Evolutionary conservation across 2,888 invertebrate species (phyloP), one percentile per base, ranked within the genome.

Genomic region (Macrostomum cliftonense): DNA sequence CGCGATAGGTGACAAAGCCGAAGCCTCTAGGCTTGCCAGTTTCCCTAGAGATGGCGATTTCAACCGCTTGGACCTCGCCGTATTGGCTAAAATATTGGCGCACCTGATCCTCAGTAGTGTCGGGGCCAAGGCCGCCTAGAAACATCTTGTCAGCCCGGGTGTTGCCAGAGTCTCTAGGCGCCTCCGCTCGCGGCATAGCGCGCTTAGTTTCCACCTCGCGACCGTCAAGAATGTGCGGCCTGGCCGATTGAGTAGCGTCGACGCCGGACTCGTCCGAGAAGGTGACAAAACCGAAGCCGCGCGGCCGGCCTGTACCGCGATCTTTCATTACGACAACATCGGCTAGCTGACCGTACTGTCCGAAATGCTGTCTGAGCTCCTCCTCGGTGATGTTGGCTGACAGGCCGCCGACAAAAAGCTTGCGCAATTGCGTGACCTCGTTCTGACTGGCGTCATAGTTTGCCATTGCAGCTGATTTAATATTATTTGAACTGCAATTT

Each of bases 231-330:
- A 81, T 79, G 65, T 93, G 93, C 0, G 93, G 93, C 51, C 78
- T 63, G 49, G 73, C 71, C 47, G 67, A 62, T 69, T 93, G 93
- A 9, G 93, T 91, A 64, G 85, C 85, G 71, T 97, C 91, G n/a
- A 97, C 86, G 88, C 87, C 87, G 57, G 82, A 80, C 9, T 87
- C 82, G 56, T 81, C 76, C 1, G 85, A 83, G 68, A 89, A 97
- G 9, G 95, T 95, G 47, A 97, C 88, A 65, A 97, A 97, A 4
- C 95, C 97, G 71, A 97, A 97, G 0, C 97, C 95, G 54, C 95
- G 76, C 1, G 93, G 53, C 14, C 52, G 39, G 13, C 42, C 40
- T 12, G 52, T 46, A 12, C 39, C 28, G 12, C 42, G 36, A n/a
- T 54, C 49, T 21, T 46, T 53, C 53, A 54, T 53, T n/a, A 53